Evolutionary conservation across 2,888 invertebrate genomes (phyloP), one percentile per base, ranked within the genome.

Genomic region (Acrobasis consociella): DNA sequence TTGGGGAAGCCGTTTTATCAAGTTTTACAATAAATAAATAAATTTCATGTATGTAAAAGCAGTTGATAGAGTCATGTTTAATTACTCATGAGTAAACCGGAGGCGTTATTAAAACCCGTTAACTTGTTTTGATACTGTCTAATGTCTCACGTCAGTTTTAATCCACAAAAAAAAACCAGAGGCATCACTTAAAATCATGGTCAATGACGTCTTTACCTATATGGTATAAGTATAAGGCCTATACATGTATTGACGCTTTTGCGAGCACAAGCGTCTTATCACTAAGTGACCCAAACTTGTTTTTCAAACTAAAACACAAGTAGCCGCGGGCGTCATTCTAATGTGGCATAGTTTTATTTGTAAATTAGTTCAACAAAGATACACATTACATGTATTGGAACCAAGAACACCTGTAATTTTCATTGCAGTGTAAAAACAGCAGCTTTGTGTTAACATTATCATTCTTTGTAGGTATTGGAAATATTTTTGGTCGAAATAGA

Each of bases 271-370:
- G 52, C 9, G 31, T 31, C 52, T 22, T 51, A 51, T 51, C 31
- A 52, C 52, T 10, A 52, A 52, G 13, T 51, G 51, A 51, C 22
- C 51, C 31, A 51, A 51, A 9, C 52, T 13, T 52, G 52, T 52
- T 52, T 52, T 52, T 8, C 10, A 51, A 51, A 51, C 51, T 10
- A 17, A 22, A 9, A 9, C 13, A 13, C 2, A 10, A 13, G 46
- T 13, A 46, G 46, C 46, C 46, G 46, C 46, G 13, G 13, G 11
- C 46, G 46, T 46, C 31, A 31, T 31, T 46, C n/a, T 46, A 46
- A 46, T 46, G 13, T 46, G 13, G n/a, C 46, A 46, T 46, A 46
- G n/a, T 46, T 46, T 46, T 46, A 13, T 46, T 13, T 13, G 46
- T 46, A n/a, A 46, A n/a, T 11, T 42, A 42, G 11, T 10, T 42